Base-by-base conservation (phyloP, 2,113 vertebrate species). In the Heterotilapia buettikoferi region DNA sequence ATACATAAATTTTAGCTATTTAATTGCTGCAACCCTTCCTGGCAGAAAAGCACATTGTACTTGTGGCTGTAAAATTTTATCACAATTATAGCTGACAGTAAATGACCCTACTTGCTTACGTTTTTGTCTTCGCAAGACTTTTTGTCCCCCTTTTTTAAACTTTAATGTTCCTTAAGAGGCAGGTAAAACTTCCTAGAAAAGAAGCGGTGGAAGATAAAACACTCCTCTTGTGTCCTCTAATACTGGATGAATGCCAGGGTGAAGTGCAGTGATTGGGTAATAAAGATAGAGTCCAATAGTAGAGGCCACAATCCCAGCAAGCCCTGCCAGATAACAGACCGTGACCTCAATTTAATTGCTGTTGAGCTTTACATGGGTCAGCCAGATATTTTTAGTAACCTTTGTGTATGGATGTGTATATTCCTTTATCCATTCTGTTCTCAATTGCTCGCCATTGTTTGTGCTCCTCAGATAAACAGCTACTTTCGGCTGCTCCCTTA, bases 271-370 rank as follows among this genome's bases (percentile, higher is more conserved):
- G 91, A 94, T 93, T 94, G 90, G 93, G 93, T 89, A 91, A 91
- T 92, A 90, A 93, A 89, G 92, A 91, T 88, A 93, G 80, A 88
- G 84, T 89, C 82, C 68, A 90, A 89, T 63, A 90, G 80, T 82
- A 89, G 83, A 90, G 86, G 85, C 85, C 53, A 84, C 86, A 61
- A 84, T 40, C 47, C 82, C 85, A 92, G 94, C 85, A 91, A 88
- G 90, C 54, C 66, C 87, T 89, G 88, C 89, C 90, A 90, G 81
- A 89, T 83, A 87, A 84, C 40, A 84, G 81, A 87, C 68, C 43
- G 57, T 90, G 92, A 95, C 89, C 93, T 92, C 80, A 90, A 85
- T 93, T 93, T 83, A 95, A 93, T 93, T 90, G 89, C 90, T 86
- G 84, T 91, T 24, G 86, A 90, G 85, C 86, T 59, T 81, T 84